Evolutionary conservation across 2,113 vertebrate species (phyloP).

Genomic region (Ancistrus triradiatus): DNA sequence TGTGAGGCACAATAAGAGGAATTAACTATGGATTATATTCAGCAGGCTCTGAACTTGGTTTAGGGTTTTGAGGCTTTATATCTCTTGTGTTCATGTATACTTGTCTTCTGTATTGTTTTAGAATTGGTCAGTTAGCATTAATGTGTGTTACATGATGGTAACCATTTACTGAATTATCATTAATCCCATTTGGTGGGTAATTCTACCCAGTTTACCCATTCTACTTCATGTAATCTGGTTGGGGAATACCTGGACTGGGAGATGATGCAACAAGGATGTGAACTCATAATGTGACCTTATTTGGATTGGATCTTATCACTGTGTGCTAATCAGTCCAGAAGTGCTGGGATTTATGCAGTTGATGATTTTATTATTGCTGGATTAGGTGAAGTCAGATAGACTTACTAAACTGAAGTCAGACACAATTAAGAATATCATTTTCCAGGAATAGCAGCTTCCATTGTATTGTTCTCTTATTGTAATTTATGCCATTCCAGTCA

Average conservation of each 20-base stretch:
- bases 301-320: conserved; percentile 32
- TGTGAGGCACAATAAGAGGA: neutral
- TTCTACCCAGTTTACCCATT: conserved; percentile 6
- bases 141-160: neutral
- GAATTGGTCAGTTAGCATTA: neutral
- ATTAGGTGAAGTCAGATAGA: conserved; percentile 7
- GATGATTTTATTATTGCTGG: neutral
- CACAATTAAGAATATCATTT: neutral
- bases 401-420: neutral
- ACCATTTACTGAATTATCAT: neutral
- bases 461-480: too few species aligned
- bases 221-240: conserved; percentile 5
- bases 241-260: conserved; percentile 2
- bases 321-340: neutral
- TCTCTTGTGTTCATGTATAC: neutral
- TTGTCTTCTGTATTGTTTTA: neutral
- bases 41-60: neutral
- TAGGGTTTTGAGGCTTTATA: neutral
- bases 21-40: neutral
- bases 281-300: conserved; percentile 16
- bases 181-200: conserved; percentile 7
- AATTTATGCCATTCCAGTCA: neutral
- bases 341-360: neutral
- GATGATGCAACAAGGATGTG: neutral
- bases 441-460: neutral